phyloP scores from a whole-genome alignment of 2,797 vertebrate genomes.

The Natrix natrix region DNA sequence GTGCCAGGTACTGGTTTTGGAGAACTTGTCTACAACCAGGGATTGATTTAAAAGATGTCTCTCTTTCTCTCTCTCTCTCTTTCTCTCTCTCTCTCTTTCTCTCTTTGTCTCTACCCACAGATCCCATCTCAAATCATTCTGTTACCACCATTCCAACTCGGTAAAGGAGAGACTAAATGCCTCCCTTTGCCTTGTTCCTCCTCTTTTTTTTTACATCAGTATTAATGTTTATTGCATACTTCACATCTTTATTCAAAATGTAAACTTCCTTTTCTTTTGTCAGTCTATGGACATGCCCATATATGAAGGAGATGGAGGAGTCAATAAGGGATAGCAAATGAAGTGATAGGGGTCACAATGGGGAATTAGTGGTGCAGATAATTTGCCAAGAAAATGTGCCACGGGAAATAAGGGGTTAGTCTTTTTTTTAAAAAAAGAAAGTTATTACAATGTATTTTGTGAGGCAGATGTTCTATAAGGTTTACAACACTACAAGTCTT shows the following conservation, averaged over 20 bases:
- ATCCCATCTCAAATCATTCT: conserved; percentile 82
- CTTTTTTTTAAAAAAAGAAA: conserved; percentile 78
- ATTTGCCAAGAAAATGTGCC: conserved; percentile 76
- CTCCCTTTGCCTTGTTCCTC: conserved; percentile 78
- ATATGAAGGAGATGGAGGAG: conserved; percentile 85
- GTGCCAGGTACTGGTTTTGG: conserved; percentile 87
- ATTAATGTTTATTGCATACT: conserved; percentile 83
- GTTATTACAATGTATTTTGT: conserved; percentile 82
- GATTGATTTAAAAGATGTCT: conserved; percentile 87
- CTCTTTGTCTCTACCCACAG: conserved; percentile 71
- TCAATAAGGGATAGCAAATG: conserved; percentile 82
- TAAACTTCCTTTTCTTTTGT: conserved; percentile 80
- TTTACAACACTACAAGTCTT: conserved; percentile 92
- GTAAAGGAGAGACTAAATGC: conserved; percentile 76
- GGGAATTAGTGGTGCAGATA: conserved; percentile 78
- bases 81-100: not conserved
- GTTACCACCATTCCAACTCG: conserved; percentile 82
- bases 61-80: conserved; percentile 32
- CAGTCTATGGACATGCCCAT: conserved; percentile 83
- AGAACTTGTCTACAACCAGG: conserved; percentile 91
- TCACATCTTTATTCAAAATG: conserved; percentile 85
- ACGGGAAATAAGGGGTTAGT: conserved; percentile 79
- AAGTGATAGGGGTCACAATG: conserved; percentile 75
- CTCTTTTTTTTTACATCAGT: conserved; percentile 84
- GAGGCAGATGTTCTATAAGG: conserved; percentile 83